Percentiles rank a stretch among this genome's conserved stretches.
Evolutionary conservation across 1,140 invertebrate species (phyloP).

Genomic region (Antheraea mylitta): DNA sequence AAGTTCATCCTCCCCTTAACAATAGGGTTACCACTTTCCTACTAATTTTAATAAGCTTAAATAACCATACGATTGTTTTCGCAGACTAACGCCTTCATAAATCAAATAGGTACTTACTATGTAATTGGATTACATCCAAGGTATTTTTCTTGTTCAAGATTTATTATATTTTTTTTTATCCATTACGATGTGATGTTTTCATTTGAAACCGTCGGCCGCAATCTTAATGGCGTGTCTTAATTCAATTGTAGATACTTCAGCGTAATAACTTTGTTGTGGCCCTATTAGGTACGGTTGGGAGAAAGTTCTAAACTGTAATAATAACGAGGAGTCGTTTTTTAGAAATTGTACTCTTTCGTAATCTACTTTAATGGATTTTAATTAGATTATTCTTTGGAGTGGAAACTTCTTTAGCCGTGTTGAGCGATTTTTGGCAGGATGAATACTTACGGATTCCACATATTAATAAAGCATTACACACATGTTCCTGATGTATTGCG

Average conservation of each 20-base stretch:
- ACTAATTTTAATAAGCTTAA: neutral
- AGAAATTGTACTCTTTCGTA: no score
- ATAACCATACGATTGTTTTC: neutral
- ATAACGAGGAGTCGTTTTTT: no score
- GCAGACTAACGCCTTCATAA: slow-evolving; percentile 1
- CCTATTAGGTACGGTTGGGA: slow-evolving; percentile 16
- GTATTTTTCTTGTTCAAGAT: slow-evolving; percentile 8
- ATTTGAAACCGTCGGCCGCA: slow-evolving; percentile 32
- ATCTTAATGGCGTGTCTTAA: slow-evolving; percentile 54
- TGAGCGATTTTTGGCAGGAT: no score
- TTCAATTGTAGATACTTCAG: slow-evolving; percentile 52
- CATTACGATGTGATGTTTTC: slow-evolving; percentile 35
- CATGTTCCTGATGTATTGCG: no score
- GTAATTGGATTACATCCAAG: neutral
- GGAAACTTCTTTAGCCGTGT: no score
- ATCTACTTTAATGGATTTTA: no score
- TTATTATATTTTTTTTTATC: slow-evolving; percentile 14
- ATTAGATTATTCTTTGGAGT: no score
- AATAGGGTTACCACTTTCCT: neutral
- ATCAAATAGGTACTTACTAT: neutral
- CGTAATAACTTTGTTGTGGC: slow-evolving; percentile 42
- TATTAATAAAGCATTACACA: no score
- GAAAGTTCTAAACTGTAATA: slow-evolving; percentile 13
- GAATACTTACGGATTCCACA: no score
- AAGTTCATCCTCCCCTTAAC: no score